phyloP scores from a whole-genome alignment of 2,113 vertebrate species.

The Indri indri region DNA sequence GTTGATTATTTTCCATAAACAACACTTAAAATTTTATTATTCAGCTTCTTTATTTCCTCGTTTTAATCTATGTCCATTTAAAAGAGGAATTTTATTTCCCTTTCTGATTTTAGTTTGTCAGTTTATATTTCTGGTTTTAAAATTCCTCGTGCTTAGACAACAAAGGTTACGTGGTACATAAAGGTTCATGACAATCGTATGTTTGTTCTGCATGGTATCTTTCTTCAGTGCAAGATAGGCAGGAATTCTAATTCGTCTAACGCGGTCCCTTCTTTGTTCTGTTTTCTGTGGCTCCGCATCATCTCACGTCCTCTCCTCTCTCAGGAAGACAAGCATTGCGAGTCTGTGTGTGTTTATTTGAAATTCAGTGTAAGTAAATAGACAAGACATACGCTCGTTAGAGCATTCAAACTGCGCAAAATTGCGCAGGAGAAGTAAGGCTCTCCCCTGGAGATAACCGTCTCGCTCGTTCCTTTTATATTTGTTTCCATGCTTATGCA shows the following conservation, averaged over 20 bases:
- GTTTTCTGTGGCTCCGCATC: neutral
- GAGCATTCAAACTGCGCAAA: neutral
- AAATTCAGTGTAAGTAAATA: neutral
- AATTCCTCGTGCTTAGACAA: neutral
- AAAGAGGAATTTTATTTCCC: neutral
- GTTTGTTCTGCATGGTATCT: neutral
- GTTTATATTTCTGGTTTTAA: neutral
- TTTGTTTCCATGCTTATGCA: neutral
- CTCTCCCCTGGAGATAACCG: too few species aligned
- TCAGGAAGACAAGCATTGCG: neutral
- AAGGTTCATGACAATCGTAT: neutral
- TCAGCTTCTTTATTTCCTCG: neutral
- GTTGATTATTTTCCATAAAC: slow-evolving; percentile 30
- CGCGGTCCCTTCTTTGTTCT: neutral
- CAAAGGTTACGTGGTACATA: neutral
- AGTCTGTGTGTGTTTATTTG: neutral
- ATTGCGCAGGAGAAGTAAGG: neutral
- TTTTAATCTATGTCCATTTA: neutral
- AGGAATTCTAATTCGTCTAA: neutral
- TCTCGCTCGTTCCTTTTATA: neutral
- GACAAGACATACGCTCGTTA: neutral
- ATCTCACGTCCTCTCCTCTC: neutral
- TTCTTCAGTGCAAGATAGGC: neutral
- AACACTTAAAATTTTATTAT: neutral
- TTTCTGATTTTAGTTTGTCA: neutral